Conservation (phyloP, 1,140 invertebrate species). For the Thalassaphorura encarpata region DNA sequence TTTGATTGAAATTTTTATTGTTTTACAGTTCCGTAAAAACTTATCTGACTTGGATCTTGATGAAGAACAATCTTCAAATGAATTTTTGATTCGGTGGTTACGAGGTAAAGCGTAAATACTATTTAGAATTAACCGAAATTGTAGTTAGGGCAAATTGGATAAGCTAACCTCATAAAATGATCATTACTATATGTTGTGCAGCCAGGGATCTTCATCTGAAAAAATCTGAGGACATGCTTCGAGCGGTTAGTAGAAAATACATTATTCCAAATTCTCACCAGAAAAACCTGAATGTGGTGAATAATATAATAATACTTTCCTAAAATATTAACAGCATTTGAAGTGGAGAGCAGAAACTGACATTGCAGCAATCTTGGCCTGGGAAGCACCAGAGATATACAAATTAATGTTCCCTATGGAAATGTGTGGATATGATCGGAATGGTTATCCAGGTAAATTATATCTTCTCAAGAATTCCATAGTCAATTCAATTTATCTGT, state of each 20-base stretch:
- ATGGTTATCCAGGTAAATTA: background rate
- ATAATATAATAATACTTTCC: too few species aligned
- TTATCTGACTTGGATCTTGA: background rate
- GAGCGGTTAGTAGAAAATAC: too few species aligned
- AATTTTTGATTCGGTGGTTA: background rate
- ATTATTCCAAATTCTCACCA: too few species aligned
- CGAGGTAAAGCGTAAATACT: too few species aligned
- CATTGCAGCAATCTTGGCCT: background rate
- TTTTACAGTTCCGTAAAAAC: background rate
- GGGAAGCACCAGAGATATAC: constrained; percentile 2
- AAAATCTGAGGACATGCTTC: background rate
- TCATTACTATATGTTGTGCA: background rate
- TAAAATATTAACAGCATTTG: background rate
- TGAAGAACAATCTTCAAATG: background rate
- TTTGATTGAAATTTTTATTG: background rate
- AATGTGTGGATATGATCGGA: constrained; percentile 1
- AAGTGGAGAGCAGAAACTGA: constrained; percentile 3
- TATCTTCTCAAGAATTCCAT: background rate
- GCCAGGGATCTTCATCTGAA: background rate
- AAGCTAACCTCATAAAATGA: background rate
- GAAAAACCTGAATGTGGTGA: too few species aligned
- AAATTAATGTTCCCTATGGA: constrained; percentile 1
- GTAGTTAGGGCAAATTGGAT: background rate
- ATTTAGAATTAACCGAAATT: background rate
- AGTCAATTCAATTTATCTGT: background rate